Evolutionary conservation across 2,113 vertebrate species (phyloP).

Genomic region (Cisticola juncidis): DNA sequence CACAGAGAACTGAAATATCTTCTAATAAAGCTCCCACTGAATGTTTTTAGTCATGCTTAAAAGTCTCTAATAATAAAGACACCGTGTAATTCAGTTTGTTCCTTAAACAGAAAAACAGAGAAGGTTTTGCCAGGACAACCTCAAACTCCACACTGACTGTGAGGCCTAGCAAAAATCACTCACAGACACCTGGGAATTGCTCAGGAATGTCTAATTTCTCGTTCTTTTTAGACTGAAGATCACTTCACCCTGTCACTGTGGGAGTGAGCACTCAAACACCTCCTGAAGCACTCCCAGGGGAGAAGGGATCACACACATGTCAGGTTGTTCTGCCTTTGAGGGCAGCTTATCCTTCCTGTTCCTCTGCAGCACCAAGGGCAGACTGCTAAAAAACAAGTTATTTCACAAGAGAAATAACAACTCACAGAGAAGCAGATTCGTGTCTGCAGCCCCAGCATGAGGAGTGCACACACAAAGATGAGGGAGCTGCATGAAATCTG

Average conservation of each 20-base stretch:
- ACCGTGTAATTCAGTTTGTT: background rate
- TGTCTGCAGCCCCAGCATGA: accelerated
- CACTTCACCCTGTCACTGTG: background rate
- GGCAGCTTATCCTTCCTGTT: background rate
- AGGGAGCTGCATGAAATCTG: background rate
- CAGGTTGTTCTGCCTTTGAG: accelerated
- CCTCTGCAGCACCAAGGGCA: background rate
- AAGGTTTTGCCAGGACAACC: background rate
- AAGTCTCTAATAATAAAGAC: background rate
- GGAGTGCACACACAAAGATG: accelerated
- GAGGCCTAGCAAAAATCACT: background rate
- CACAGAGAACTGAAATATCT: background rate
- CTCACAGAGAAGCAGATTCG: background rate
- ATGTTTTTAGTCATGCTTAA: background rate
- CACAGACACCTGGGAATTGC: background rate
- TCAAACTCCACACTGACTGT: background rate
- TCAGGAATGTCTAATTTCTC: background rate
- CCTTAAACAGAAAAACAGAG: background rate
- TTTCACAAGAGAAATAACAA: background rate
- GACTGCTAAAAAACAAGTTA: background rate
- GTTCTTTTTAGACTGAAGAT: background rate
- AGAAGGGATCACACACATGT: background rate
- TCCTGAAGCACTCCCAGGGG: background rate
- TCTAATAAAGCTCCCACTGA: background rate
- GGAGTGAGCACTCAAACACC: background rate